Conservation (phyloP, 2,113 vertebrate genomes). For the Mormoops blainvillei region DNA sequence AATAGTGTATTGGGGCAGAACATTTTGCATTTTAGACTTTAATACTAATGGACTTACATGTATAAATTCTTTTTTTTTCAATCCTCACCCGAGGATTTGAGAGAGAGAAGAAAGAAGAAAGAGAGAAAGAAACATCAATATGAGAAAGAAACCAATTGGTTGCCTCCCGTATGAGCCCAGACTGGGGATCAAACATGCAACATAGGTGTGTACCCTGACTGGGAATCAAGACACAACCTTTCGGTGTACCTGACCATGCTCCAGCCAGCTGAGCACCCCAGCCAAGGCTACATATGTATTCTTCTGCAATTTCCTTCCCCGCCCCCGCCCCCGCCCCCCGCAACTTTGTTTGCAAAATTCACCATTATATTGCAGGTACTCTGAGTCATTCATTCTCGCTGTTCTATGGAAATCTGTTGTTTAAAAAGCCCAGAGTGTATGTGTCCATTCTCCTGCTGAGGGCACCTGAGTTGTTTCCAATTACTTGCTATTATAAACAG, state of each 20-base stretch:
- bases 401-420: not conserved
- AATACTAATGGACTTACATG: not conserved
- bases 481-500: not conserved
- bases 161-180: too few species aligned
- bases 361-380: too few species aligned
- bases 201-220: too few species aligned
- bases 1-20: not conserved
- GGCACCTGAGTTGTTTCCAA: not conserved
- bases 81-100: too few species aligned
- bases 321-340: too few species aligned
- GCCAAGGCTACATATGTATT: not conserved
- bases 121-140: too few species aligned
- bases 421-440: not conserved
- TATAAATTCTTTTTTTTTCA: not conserved
- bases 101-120: too few species aligned
- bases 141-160: too few species aligned
- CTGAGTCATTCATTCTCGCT: not conserved
- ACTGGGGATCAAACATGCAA: too few species aligned
- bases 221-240: too few species aligned
- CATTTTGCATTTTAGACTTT: not conserved
- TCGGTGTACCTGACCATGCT: too few species aligned
- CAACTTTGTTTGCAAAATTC: not conserved
- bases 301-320: not conserved
- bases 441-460: not conserved
- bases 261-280: too few species aligned